Evolutionary conservation across 2,888 invertebrate genomes (phyloP).

Genomic region (Tenthredo livida): DNA sequence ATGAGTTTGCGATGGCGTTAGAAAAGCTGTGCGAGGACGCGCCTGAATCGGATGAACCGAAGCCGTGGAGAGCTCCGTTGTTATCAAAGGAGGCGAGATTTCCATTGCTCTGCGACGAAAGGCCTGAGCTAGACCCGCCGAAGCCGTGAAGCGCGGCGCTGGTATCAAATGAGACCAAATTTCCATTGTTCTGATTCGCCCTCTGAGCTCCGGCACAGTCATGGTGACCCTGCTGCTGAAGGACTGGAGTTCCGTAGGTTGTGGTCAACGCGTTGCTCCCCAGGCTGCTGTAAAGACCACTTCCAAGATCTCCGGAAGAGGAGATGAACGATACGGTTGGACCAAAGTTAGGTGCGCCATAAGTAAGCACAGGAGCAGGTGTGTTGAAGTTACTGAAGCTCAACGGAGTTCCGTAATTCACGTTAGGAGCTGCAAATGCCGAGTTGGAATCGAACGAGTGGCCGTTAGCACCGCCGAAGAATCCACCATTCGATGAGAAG

Average conservation of each 20-base stretch:
- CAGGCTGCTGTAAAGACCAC: slow-evolving; percentile 70
- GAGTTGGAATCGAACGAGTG: slow-evolving; percentile 59
- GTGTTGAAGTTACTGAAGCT: slow-evolving; percentile 74
- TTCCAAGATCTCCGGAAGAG: slow-evolving; percentile 64
- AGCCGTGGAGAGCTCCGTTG: slow-evolving; percentile 1
- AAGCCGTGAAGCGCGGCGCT: slow-evolving; percentile 5
- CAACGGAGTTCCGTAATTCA: slow-evolving; percentile 74
- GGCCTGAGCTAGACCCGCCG: neutral
- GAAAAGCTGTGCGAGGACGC: slow-evolving; percentile 35
- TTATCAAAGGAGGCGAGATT: slow-evolving; percentile 16
- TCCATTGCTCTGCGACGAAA: slow-evolving; percentile 56
- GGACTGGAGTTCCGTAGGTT: slow-evolving; percentile 70
- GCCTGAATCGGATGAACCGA: slow-evolving; percentile 14
- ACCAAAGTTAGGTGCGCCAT: slow-evolving; percentile 75
- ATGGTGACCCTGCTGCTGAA: slow-evolving; percentile 51
- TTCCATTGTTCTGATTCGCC: slow-evolving; percentile 57
- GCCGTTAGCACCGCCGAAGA: slow-evolving; percentile 56
- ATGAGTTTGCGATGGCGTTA: slow-evolving; percentile 36
- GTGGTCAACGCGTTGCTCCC: slow-evolving; percentile 62
- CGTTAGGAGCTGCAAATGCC: slow-evolving; percentile 72
- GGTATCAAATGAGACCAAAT: neutral
- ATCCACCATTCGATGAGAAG: slow-evolving; percentile 57
- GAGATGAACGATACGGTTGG: slow-evolving; percentile 67
- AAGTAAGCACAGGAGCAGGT: slow-evolving; percentile 73
- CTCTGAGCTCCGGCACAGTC: slow-evolving; percentile 53